phyloP scores from a whole-genome alignment of 2,797 vertebrate genomes.

The Gymnopithys bicolor region DNA sequence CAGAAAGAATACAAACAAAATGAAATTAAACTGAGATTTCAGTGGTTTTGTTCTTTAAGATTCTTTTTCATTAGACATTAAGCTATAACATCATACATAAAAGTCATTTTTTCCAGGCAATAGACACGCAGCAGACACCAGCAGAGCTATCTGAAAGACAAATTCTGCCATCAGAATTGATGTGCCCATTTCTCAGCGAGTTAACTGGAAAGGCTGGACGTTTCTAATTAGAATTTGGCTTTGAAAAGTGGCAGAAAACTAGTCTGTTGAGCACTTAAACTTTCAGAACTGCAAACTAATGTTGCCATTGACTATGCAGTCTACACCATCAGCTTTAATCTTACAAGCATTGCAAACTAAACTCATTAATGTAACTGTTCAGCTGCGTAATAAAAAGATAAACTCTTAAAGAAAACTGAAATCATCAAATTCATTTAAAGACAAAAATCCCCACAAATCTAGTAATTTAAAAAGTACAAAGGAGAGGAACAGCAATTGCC shows the following conservation, averaged over 20 bases:
- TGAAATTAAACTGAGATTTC: not conserved
- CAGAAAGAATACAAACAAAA: not conserved
- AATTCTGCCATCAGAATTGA: not conserved
- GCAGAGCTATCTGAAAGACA: constrained; percentile 3
- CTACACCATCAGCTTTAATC: constrained; percentile 24
- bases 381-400: constrained; percentile 19
- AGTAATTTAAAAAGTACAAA: constrained; percentile 24
- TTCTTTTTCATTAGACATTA: not conserved
- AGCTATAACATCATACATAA: not conserved
- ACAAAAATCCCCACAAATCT: constrained; percentile 56
- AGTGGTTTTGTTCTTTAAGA: not conserved
- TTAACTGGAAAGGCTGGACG: constrained; percentile 1
- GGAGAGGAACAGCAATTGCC: not conserved
- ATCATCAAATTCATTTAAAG: constrained; percentile 31
- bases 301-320: constrained; percentile 1
- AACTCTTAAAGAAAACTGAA: not conserved
- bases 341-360: constrained; percentile 24
- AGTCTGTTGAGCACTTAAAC: not conserved
- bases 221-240: constrained; percentile 13
- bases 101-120: not conserved
- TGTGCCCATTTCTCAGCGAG: not conserved
- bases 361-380: constrained; percentile 23
- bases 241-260: constrained; percentile 25
- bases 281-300: constrained; percentile 27
- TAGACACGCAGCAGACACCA: not conserved